A percentile compares a stretch with the other conserved stretches of the same genome.
phyloP scores from a whole-genome alignment of 2,113 vertebrate genomes.

The Myocastor coypus region DNA sequence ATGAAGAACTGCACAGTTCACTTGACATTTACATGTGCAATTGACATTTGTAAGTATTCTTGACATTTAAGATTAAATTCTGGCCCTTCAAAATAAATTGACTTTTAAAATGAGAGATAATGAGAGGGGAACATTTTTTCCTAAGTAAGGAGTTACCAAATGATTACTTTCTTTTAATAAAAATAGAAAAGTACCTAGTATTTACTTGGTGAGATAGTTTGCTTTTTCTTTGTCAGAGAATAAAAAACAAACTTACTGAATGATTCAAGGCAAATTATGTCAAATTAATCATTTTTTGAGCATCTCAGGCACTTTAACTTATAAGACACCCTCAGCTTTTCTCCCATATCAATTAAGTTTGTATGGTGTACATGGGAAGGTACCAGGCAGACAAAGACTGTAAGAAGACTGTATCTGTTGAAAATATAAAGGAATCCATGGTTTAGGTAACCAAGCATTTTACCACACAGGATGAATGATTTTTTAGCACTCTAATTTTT shows the following conservation, averaged over 20 bases:
- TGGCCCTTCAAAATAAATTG: slow-evolving; percentile 55
- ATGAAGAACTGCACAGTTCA: slow-evolving; percentile 54
- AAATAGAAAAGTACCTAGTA: not conserved
- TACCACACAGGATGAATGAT: not conserved
- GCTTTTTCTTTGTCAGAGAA: slow-evolving; percentile 4
- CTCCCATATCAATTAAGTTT: not conserved
- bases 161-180: slow-evolving; percentile 41
- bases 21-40: slow-evolving; percentile 74
- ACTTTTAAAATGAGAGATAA: slow-evolving; percentile 61
- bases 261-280: slow-evolving; percentile 23
- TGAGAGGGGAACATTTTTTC: slow-evolving; percentile 32
- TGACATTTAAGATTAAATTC: slow-evolving; percentile 75
- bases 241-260: not conserved
- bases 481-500: slow-evolving; percentile 29
- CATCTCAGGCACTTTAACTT: not conserved
- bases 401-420: not conserved
- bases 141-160: slow-evolving; percentile 43
- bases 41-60: slow-evolving; percentile 74
- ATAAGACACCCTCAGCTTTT: not conserved
- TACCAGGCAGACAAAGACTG: slow-evolving; percentile 21
- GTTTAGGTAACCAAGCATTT: not conserved
- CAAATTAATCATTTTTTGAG: slow-evolving; percentile 15
- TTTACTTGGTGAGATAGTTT: slow-evolving; percentile 14
- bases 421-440: not conserved
- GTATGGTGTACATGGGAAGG: not conserved